Conservation (phyloP, 2,113 vertebrate genomes). For the Dinomys branickii region DNA sequence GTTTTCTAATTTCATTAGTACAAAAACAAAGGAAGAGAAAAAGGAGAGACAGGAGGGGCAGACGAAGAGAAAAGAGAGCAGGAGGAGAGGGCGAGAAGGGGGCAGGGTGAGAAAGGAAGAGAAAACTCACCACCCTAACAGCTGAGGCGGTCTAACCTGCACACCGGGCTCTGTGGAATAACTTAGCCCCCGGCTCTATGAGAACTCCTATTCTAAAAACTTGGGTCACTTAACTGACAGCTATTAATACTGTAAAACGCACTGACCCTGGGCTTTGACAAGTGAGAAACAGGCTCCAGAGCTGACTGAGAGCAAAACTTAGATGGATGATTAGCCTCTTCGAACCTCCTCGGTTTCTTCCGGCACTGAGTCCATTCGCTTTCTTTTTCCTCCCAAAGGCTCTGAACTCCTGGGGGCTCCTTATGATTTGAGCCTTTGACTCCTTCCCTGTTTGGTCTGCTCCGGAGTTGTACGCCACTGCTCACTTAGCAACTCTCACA, state of each 20-base stretch:
- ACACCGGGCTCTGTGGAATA: neutral
- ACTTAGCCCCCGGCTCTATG: neutral
- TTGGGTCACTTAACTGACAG: neutral
- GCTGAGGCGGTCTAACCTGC: neutral
- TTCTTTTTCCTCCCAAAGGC: neutral
- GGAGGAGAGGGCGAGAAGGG: too few species aligned
- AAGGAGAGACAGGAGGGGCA: rapidly evolving
- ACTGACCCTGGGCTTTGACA: neutral
- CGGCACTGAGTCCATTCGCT: neutral
- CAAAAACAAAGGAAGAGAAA: neutral
- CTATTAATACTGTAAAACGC: neutral
- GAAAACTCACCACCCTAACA: neutral
- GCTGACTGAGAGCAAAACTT: neutral
- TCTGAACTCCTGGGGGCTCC: neutral
- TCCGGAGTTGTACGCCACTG: neutral
- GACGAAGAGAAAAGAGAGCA: neutral
- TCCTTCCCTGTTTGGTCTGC: neutral
- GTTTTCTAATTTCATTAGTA: neutral
- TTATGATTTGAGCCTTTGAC: neutral
- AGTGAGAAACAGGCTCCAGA: neutral
- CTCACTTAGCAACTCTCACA: neutral
- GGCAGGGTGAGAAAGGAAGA: neutral
- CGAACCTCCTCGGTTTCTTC: neutral
- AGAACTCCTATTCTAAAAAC: neutral
- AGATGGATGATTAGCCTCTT: neutral